These are phyloP conservation scores for Alsophila aescularia DNA, from an alignment of 2,888 invertebrate genomes.

Conservation along the genomic window DNA sequence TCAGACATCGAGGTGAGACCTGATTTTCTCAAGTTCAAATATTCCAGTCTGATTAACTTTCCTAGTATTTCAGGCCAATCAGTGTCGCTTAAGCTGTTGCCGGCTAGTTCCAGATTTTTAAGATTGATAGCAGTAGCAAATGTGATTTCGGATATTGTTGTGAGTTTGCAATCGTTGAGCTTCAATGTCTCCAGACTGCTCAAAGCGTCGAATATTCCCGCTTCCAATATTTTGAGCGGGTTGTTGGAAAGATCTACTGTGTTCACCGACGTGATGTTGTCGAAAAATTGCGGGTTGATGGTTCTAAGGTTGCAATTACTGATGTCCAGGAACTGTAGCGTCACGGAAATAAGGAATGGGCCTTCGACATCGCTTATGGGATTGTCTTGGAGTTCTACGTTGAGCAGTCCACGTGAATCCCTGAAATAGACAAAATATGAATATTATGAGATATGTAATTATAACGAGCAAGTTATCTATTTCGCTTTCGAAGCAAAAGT, in stretches of 20 bases:
- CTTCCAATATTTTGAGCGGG: slow-evolving; percentile 83
- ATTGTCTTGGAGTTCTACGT: slow-evolving; percentile 88
- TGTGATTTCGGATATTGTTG: slow-evolving; percentile 80
- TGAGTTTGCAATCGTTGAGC: slow-evolving; percentile 87
- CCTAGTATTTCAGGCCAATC: slow-evolving; percentile 87
- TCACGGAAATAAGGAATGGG: slow-evolving; percentile 86
- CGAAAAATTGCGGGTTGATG: slow-evolving; percentile 86
- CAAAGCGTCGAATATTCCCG: slow-evolving; percentile 86
- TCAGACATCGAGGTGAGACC: slow-evolving; percentile 85
- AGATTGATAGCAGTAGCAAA: slow-evolving; percentile 85
- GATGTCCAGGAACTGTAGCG: slow-evolving; percentile 87
- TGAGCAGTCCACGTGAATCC: slow-evolving; percentile 87
- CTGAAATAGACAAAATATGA: slow-evolving; percentile 66
- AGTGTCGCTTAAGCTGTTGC: slow-evolving; percentile 82
- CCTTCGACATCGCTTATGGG: slow-evolving; percentile 86
- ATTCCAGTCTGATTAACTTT: slow-evolving; percentile 85
- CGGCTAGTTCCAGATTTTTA: slow-evolving; percentile 86
- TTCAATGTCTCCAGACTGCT: slow-evolving; percentile 87
- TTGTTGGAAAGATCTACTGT: slow-evolving; percentile 89
- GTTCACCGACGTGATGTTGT: slow-evolving; percentile 86
- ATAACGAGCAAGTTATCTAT: neutral
- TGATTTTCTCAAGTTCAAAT: slow-evolving; percentile 86
- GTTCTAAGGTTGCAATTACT: slow-evolving; percentile 85
- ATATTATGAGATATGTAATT: neutral
- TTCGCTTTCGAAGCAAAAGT: neutral